phyloP scores from a whole-genome alignment of 2,888 invertebrate genomes.

The Agonopterix heracliana region DNA sequence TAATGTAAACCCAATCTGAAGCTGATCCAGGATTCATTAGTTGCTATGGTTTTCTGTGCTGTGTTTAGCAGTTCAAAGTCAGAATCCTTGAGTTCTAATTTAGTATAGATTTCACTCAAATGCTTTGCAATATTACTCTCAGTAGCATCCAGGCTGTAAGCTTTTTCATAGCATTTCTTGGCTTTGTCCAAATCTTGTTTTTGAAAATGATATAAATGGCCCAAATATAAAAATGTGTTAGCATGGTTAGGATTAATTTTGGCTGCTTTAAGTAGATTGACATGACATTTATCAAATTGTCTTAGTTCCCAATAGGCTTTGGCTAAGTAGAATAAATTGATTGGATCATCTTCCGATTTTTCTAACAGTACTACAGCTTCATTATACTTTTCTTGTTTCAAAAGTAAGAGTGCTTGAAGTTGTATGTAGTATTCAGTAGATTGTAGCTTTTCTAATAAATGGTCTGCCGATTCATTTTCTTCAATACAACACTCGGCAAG shows the following conservation, averaged over 20 bases:
- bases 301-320: conserved; percentile 76
- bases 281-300: conserved; percentile 77
- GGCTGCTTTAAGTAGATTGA: conserved; percentile 81
- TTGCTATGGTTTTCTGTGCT: conserved; percentile 56
- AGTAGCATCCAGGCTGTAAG: conserved; percentile 82
- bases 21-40: conserved; percentile 84
- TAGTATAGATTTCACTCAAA: conserved; percentile 85
- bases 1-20: conserved; percentile 90
- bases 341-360: conserved; percentile 49
- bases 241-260: conserved; percentile 85
- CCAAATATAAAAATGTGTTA: conserved; percentile 84
- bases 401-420: conserved; percentile 66
- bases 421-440: conserved; percentile 44
- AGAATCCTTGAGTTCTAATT: conserved; percentile 79
- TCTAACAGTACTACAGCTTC: conserved; percentile 75
- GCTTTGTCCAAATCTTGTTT: conserved; percentile 83
- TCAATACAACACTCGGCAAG: conserved; percentile 59
- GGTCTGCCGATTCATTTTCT: conserved; percentile 35
- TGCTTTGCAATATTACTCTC: conserved; percentile 81
- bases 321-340: conserved; percentile 77
- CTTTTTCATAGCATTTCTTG: conserved; percentile 89
- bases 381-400: conserved; percentile 64
- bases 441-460: conserved; percentile 42
- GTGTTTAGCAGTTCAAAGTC: conserved; percentile 79
- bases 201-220: conserved; percentile 81